Base-by-base conservation (phyloP, 1,140 invertebrate species). In the Tetramorium parvispinum region DNA sequence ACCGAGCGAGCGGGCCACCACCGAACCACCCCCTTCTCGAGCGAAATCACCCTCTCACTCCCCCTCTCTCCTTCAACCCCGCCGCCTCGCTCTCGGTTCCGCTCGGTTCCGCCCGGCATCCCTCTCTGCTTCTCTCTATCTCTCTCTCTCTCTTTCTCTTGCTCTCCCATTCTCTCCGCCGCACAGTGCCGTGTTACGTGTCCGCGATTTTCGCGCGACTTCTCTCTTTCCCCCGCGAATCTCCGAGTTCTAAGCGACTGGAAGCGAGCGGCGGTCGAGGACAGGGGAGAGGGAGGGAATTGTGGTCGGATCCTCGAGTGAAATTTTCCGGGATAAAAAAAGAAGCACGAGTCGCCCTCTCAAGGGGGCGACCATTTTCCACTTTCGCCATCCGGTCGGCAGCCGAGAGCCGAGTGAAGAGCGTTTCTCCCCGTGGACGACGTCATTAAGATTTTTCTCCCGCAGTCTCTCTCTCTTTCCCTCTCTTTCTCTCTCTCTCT, bases 21-120 rank as follows among this genome's bases (percentile, higher is more conserved):
- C 87, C 89, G 89, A 91, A 87, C 90, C 57, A 93, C 91, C 91
- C 92, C 87, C 91, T 91, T 87, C 91, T 91, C 77, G 73, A 81
- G 81, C 87, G 87, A 43, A 21, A 46, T 32, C 59, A 37, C 37
- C 53, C 73, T 59, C 55, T 18, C 27, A 73, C 87, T 86, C 68
- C 61, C 71, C 81, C 70, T 63, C 32, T 77, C 27, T 57, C 51
- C 86, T 77, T 61, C 59, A 57, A 77, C 37, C 75, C 27, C 68
- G 43, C 24, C 65, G 55, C 16, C 46, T 66, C 75, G 70, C 46
- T 83, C 85, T 88, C 90, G 75, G 75, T 88, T 61, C 57, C 71
- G n/a, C 83, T 82, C 76, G 53, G 81, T 70, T 73, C 83, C 71
- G 82, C 83, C 66, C 86, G 81, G n/a, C 57, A 27, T 77, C 55